A percentile compares a stretch with the other conserved stretches of the same genome.
phyloP scores from a whole-genome alignment of 2,888 invertebrate species.

The Dascillus cervinus region DNA sequence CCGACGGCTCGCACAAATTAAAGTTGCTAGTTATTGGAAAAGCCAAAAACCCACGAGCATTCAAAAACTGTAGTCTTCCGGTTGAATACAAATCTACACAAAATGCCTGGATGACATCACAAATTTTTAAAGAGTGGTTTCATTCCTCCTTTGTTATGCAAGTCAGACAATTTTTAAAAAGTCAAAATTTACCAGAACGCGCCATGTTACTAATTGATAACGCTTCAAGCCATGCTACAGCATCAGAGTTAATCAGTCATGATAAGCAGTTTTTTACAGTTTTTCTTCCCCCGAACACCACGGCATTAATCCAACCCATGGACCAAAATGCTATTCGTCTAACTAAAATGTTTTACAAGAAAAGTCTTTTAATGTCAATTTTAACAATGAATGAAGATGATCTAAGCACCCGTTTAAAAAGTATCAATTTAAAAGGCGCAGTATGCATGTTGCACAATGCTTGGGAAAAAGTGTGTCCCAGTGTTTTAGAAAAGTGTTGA shows the following conservation, averaged over 20 bases:
- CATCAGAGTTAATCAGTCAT: conserved; percentile 10
- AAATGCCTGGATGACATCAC: conserved; percentile 8
- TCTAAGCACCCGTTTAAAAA: too few species aligned
- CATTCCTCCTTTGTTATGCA: background rate
- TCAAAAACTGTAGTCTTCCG: conserved; percentile 4
- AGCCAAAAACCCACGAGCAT: conserved; percentile 8
- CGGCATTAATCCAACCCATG: conserved; percentile 13
- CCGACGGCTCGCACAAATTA: conserved; percentile 2
- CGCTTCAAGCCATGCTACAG: conserved; percentile 2
- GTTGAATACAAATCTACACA: conserved; percentile 7
- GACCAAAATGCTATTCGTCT: conserved; percentile 14
- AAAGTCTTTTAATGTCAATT: conserved; percentile 2
- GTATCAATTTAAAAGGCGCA: too few species aligned
- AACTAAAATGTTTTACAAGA: conserved; percentile 10
- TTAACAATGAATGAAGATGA: too few species aligned
- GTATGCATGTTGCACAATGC: too few species aligned
- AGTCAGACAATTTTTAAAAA: conserved; percentile 5
- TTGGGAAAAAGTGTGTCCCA: too few species aligned
- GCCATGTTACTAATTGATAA: conserved; percentile 9
- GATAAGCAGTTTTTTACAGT: conserved; percentile 10
- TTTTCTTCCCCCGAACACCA: conserved; percentile 15
- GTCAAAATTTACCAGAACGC: conserved; percentile 3
- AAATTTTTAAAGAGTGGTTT: conserved; percentile 8
- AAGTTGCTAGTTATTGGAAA: conserved; percentile 9
- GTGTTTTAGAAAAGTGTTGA: too few species aligned